Conservation (phyloP, 1,140 invertebrate species). For the Drosophila ambigua region DNA sequence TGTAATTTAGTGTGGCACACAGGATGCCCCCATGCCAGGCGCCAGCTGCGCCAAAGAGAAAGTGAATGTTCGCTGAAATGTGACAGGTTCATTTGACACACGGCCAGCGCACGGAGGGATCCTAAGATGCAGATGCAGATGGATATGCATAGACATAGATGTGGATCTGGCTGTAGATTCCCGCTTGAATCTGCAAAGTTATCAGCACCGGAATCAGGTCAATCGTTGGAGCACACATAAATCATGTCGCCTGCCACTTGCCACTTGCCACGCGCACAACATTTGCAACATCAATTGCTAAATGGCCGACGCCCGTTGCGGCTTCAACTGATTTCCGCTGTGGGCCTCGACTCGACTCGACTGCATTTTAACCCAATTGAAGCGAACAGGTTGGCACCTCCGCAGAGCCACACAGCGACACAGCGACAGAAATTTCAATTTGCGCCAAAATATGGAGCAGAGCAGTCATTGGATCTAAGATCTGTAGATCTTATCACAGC, state of each 20-base stretch:
- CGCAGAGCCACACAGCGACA: constrained; percentile 33
- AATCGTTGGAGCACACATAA: constrained; percentile 59
- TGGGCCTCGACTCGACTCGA: constrained; percentile 41
- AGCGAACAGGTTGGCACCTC: constrained; percentile 77
- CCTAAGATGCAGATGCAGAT: too few species aligned
- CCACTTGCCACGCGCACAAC: background rate
- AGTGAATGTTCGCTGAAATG: constrained; percentile 76
- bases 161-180: too few species aligned
- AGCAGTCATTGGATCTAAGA: constrained; percentile 37
- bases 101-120: background rate
- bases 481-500: constrained; percentile 49
- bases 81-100: constrained; percentile 77
- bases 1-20: constrained; percentile 72
- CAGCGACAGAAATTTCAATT: constrained; percentile 61
- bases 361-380: constrained; percentile 77
- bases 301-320: constrained; percentile 70
- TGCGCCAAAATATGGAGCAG: constrained; percentile 71
- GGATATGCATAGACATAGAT: too few species aligned
- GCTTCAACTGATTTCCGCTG: constrained; percentile 50
- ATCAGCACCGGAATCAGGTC: constrained; percentile 34
- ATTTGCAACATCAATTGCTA: constrained; percentile 51
- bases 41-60: constrained; percentile 74
- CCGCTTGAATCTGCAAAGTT: too few species aligned
- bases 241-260: constrained; percentile 49
- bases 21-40: constrained; percentile 61